Conservation (phyloP, 2,113 vertebrate species). For the Semnornis frantzii region DNA sequence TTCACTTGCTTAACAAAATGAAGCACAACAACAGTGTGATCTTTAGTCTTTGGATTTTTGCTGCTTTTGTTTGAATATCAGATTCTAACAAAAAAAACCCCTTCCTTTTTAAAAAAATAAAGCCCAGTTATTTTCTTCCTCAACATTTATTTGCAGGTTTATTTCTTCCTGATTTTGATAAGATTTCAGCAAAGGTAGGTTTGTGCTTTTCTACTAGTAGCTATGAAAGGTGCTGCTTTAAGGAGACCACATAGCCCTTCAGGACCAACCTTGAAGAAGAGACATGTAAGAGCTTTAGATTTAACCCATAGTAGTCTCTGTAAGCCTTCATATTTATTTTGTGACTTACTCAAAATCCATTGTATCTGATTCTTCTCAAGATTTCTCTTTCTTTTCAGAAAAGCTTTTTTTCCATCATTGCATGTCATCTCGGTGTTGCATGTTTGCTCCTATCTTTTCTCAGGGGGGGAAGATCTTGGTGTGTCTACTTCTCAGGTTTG, state of each 20-base stretch:
- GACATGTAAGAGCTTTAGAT: neutral
- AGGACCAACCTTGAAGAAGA: neutral
- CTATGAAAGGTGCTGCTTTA: neutral
- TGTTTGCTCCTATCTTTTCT: neutral
- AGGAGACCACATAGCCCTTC: neutral
- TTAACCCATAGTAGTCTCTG: neutral
- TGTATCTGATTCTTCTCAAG: neutral
- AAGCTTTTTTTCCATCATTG: neutral
- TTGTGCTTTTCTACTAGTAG: neutral
- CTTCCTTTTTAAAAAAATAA: neutral
- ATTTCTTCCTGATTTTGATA: neutral
- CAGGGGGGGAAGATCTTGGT: neutral
- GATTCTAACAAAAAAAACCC: neutral
- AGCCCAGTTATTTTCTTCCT: neutral
- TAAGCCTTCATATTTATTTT: neutral
- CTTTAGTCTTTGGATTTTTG: neutral
- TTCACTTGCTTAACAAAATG: conserved; percentile 8
- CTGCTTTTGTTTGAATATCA: neutral
- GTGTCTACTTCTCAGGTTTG: neutral
- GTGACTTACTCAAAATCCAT: neutral
- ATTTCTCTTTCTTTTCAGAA: neutral
- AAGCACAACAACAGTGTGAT: neutral
- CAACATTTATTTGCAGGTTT: neutral
- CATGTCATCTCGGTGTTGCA: neutral
- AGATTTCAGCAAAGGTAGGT: neutral